A percentile compares a stretch with the other conserved stretches of the same genome.
Evolutionary conservation across 1,140 invertebrate genomes (phyloP).

Genomic region (Aradophagus sp.): DNA sequence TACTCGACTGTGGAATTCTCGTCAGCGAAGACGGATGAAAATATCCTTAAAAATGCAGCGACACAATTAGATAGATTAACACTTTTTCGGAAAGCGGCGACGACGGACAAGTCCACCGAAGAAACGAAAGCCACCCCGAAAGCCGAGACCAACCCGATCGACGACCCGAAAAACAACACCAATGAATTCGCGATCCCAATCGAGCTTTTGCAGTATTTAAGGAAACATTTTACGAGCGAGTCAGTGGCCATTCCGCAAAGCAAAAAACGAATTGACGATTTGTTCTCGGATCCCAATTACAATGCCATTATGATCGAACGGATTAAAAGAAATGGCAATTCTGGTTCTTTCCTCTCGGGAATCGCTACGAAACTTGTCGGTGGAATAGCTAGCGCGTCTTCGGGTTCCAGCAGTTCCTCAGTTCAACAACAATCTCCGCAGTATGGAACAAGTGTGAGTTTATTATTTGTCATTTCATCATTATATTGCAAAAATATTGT

Average conservation of each 20-base stretch:
- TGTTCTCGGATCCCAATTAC: constrained; percentile 59
- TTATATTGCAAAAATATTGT: too few relatives aligned
- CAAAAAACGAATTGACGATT: constrained; percentile 49
- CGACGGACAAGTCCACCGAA: constrained; percentile 37
- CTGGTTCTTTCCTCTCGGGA: constrained; percentile 62
- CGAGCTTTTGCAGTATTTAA: constrained; percentile 47
- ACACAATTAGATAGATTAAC: constrained; percentile 67
- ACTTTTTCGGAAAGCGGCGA: constrained; percentile 57
- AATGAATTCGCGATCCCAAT: constrained; percentile 49
- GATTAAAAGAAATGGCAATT: constrained; percentile 58
- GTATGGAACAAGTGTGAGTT: constrained; percentile 51
- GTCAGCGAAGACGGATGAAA: constrained; percentile 44
- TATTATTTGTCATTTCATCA: too few relatives aligned
- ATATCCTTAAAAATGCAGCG: constrained; percentile 59
- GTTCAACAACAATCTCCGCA: constrained; percentile 43
- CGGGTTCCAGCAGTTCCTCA: constrained; percentile 59
- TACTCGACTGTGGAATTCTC: constrained; percentile 49
- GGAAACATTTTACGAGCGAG: constrained; percentile 45
- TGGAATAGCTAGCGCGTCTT: constrained; percentile 65
- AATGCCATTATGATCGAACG: constrained; percentile 62
- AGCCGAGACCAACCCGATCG: constrained; percentile 26
- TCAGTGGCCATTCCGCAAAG: constrained; percentile 40
- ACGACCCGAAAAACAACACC: constrained; percentile 46
- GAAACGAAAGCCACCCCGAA: constrained; percentile 18
- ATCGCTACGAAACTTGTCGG: constrained; percentile 68